Evolutionary conservation across 2,113 vertebrate genomes (phyloP).

Genomic region (Parotia lawesii): DNA sequence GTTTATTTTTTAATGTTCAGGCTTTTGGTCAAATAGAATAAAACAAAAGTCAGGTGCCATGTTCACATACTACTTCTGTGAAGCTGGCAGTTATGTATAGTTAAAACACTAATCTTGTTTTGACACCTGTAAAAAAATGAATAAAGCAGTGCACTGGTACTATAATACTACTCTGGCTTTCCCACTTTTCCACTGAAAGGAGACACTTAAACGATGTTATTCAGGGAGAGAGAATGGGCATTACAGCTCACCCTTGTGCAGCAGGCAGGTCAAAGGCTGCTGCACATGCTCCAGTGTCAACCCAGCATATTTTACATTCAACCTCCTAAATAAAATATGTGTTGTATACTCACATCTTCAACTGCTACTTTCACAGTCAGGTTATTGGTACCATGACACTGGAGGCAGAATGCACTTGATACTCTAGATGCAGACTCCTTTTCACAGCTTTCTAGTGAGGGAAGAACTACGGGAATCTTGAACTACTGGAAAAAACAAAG

Average conservation of each 20-base stretch:
- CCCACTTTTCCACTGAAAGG: not conserved
- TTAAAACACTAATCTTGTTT: not conserved
- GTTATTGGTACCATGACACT: not conserved
- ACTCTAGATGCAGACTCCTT: not conserved
- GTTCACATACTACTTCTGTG: not conserved
- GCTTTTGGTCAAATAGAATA: not conserved
- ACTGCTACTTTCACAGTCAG: not conserved
- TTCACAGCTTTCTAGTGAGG: not conserved
- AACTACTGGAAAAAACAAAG: not conserved
- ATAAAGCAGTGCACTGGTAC: not conserved
- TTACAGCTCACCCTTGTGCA: not conserved
- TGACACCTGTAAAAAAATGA: not conserved
- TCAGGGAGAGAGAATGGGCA: not conserved
- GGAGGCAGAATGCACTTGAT: not conserved
- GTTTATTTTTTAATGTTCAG: not conserved
- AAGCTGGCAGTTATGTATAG: not conserved
- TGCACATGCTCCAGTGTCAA: not conserved
- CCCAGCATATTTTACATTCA: not conserved
- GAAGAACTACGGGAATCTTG: not conserved
- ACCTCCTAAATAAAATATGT: not conserved
- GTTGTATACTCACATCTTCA: not conserved
- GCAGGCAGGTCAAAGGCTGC: not conserved
- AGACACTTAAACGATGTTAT: not conserved
- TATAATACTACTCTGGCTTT: not conserved
- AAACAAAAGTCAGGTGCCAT: not conserved